A percentile compares a stretch with the other conserved stretches of the same genome.
Evolutionary conservation across 2,797 vertebrate species (phyloP).

Genomic region (Sebastolobus altivelis): DNA sequence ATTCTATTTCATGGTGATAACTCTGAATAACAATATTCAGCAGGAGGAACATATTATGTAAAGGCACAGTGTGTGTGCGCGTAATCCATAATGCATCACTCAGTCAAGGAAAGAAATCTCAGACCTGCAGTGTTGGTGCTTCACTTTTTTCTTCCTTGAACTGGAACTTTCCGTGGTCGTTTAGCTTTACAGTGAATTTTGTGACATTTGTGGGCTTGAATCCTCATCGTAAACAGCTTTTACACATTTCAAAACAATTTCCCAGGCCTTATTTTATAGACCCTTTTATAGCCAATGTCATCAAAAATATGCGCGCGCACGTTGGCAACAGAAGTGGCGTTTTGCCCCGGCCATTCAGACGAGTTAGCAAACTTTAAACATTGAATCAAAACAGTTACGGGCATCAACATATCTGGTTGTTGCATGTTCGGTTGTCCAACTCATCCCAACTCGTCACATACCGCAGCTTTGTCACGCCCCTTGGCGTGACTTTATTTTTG

Average conservation of each 20-base stretch:
- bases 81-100: conserved; percentile 44
- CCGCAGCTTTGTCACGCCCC: no score
- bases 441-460: no score
- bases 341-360: no score
- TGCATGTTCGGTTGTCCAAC: no score
- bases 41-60: conserved; percentile 23
- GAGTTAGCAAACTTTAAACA: no score
- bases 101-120: conserved; percentile 9
- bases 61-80: conserved; percentile 14
- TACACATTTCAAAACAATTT: neutral
- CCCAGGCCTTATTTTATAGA: no score
- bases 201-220: neutral
- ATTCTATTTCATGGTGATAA: conserved; percentile 56
- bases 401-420: no score
- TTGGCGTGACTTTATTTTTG: no score
- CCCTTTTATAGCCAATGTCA: no score
- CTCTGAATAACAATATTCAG: conserved; percentile 54
- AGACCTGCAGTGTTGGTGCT: conserved; percentile 9
- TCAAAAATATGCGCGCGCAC: no score
- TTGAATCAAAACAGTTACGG: no score
- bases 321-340: no score
- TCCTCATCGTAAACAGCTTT: neutral
- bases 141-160: neutral
- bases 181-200: conserved; percentile 8
- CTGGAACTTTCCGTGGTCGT: neutral